Evolutionary conservation across 2,888 invertebrate genomes (phyloP), one percentile per base, ranked within the genome.

Genomic region (Ceratothoa steindachneri): DNA sequence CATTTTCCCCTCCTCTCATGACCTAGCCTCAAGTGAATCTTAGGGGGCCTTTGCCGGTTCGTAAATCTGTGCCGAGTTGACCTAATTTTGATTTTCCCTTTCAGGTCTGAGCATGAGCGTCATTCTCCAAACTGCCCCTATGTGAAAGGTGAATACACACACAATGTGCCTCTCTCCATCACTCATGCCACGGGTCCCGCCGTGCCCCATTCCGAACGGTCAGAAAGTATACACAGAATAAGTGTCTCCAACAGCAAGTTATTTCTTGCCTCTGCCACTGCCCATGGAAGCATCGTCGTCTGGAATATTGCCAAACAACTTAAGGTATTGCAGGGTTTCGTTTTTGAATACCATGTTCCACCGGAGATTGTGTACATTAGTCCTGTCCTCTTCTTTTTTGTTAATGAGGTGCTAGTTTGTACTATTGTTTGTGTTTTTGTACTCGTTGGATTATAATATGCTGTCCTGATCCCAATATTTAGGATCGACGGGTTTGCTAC

Each of bases 81-180:
- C n/a, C n/a, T n/a, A n/a, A n/a, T n/a, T n/a, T n/a, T n/a, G n/a
- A n/a, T n/a, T n/a, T n/a, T 71, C 67, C 41, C 72, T 72, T 81
- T 41, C 80, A 87, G 87, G 87, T 95, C 95, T 80, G 96, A 97
- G 84, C 96, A 97, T 83, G 96, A 95, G 85, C 88, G 96, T 2
- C 96, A 97, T 84, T 95, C 95, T 2, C 93, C 96, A 15, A 90
- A 89, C 81, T 97, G 97, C 83, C 94, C 95, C 0, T 95, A 95
- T 85, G 94, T 97, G 1, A 90, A 93, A 84, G 95, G 95, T 41
- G 95, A 95, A 85, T 95, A 93, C 83, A 96, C 96, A 12, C 94
- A 95, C 85, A 97, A 97, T 85, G 95, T 96, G 75, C 95, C 97
- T 2, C 87, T 95, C 70, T 91, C 93, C 69, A 89, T 93, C 31